Evolutionary conservation across 2,888 invertebrate genomes (phyloP).

Genomic region (Cephonodes hylas): DNA sequence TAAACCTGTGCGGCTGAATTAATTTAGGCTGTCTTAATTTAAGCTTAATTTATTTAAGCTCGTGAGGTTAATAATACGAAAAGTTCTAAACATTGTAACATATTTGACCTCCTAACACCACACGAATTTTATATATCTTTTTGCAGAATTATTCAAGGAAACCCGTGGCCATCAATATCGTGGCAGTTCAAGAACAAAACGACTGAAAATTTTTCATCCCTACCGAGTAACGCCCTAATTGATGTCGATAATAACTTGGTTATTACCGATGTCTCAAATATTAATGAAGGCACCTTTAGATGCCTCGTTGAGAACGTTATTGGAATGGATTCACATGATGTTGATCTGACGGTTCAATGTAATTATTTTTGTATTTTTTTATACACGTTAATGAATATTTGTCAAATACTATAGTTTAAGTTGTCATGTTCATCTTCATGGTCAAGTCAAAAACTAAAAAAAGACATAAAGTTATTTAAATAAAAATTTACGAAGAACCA

Average conservation of each 20-base stretch:
- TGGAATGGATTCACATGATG: conserved; percentile 51
- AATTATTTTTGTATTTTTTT: conserved; percentile 34
- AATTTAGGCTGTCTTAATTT: too few relatives aligned
- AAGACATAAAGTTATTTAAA: too few relatives aligned
- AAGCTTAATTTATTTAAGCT: too few relatives aligned
- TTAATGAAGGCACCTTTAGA: conserved; percentile 54
- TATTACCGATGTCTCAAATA: conserved; percentile 43
- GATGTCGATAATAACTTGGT: conserved; percentile 30
- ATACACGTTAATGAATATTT: conserved; percentile 4
- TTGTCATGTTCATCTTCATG: background rate
- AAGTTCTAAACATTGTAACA: too few relatives aligned
- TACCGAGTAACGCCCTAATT: conserved; percentile 29
- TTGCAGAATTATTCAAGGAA: conserved; percentile 52
- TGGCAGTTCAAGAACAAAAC: conserved; percentile 46
- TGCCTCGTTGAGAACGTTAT: conserved; percentile 60
- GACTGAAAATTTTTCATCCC: conserved; percentile 27
- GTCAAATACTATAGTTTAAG: background rate
- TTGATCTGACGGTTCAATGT: conserved; percentile 60
- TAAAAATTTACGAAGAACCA: too few relatives aligned
- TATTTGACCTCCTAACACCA: too few relatives aligned
- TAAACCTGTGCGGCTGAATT: too few relatives aligned
- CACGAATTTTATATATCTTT: conserved; percentile 12
- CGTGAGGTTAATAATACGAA: too few relatives aligned
- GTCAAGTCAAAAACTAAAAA: too few relatives aligned
- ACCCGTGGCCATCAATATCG: conserved; percentile 49